Evolutionary conservation across 2,797 vertebrate genomes (phyloP).

Genomic region (Scarus forsteni): DNA sequence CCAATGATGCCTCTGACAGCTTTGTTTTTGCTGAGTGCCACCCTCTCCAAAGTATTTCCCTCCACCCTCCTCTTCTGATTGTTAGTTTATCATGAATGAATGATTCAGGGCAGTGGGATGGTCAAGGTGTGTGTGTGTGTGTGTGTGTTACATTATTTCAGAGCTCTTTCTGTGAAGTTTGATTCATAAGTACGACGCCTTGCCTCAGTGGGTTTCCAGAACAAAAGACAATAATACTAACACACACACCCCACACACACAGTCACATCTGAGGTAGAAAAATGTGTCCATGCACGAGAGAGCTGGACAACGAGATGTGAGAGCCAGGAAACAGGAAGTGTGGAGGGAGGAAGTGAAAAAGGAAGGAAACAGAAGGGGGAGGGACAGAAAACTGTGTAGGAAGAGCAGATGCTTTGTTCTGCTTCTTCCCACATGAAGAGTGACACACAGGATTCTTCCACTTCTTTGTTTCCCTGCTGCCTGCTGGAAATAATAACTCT

Average conservation of each 20-base stretch:
- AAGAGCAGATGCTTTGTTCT: slow-evolving; percentile 67
- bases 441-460: slow-evolving; percentile 53
- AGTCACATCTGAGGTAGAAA: slow-evolving; percentile 37
- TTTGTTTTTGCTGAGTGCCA: slow-evolving; percentile 59
- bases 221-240: slow-evolving; percentile 29
- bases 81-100: slow-evolving; percentile 71
- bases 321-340: slow-evolving; percentile 78
- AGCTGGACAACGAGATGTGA: slow-evolving; percentile 75
- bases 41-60: slow-evolving; percentile 20
- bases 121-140: slow-evolving; percentile 17
- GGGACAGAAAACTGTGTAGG: slow-evolving; percentile 49
- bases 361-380: slow-evolving; percentile 60
- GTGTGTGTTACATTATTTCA: slow-evolving; percentile 58
- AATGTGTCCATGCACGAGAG: slow-evolving; percentile 36
- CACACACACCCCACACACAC: slow-evolving; percentile 1
- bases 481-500: slow-evolving; percentile 32
- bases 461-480: background rate
- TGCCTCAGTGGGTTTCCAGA: slow-evolving; percentile 51
- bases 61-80: slow-evolving; percentile 45
- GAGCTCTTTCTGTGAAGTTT: slow-evolving; percentile 59
- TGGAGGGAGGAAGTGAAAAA: slow-evolving; percentile 74
- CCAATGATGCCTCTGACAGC: slow-evolving; percentile 58
- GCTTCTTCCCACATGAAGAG: slow-evolving; percentile 22
- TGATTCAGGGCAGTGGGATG: slow-evolving; percentile 32
- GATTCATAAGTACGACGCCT: slow-evolving; percentile 63